These are phyloP conservation scores for Hemiprocne comata DNA, from an alignment of 2,113 vertebrate genomes.

Conservation along the genomic window DNA sequence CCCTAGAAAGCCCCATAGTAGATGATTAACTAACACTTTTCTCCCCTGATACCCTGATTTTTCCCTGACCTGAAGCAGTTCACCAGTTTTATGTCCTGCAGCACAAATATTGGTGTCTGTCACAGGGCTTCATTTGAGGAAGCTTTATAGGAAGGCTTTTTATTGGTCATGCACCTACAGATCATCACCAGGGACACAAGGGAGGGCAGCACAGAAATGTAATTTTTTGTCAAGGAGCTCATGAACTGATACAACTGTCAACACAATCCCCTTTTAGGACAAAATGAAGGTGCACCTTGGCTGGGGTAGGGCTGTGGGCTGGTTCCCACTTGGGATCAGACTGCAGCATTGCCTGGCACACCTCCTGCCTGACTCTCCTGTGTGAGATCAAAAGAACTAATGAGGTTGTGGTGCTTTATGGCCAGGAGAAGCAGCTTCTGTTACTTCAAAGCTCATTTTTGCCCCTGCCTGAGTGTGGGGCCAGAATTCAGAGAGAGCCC, in stretches of 20 bases:
- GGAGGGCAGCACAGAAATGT: neutral
- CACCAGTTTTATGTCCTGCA: neutral
- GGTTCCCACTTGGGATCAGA: neutral
- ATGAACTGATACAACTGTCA: neutral
- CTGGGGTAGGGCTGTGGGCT: neutral
- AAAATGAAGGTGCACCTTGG: neutral
- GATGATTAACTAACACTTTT: neutral
- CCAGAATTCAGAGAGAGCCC: neutral
- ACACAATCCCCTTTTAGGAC: neutral
- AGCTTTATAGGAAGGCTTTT: neutral
- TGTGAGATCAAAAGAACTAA: neutral
- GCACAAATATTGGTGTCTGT: neutral
- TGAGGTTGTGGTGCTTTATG: neutral
- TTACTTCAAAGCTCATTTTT: neutral
- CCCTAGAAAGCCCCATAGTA: neutral
- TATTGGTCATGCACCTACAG: neutral
- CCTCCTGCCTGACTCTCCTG: neutral
- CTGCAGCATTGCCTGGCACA: neutral
- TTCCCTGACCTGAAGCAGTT: neutral
- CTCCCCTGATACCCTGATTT: neutral
- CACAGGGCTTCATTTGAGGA: neutral
- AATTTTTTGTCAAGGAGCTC: neutral
- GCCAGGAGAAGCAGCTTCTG: neutral
- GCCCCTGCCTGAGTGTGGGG: neutral
- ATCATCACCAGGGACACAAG: neutral